Conservation (phyloP, 2,113 vertebrate genomes). For the Lathamus discolor region DNA sequence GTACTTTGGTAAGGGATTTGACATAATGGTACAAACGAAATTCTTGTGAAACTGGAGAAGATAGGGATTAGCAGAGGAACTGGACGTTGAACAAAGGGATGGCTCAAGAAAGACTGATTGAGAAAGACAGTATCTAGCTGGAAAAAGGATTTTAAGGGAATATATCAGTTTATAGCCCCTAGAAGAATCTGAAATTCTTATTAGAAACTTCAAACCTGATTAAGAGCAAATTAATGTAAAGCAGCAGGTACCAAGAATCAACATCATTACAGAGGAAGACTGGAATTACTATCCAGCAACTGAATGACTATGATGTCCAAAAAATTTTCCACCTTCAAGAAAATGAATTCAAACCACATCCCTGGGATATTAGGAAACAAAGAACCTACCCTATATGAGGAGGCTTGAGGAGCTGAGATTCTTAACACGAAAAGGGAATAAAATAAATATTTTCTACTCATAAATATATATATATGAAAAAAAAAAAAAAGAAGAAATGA, state of each 20-base stretch:
- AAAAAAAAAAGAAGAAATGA: neutral
- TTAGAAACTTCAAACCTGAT: neutral
- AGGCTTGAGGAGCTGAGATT: neutral
- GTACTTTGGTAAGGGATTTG: neutral
- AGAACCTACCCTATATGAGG: neutral
- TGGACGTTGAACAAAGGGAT: neutral
- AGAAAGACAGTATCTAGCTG: neutral
- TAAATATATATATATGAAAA: neutral
- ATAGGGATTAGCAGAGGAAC: neutral
- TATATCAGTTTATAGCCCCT: neutral
- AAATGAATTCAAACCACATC: neutral
- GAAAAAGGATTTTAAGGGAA: neutral
- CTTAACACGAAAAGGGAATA: neutral
- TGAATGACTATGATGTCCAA: neutral
- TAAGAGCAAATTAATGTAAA: neutral
- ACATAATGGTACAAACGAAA: neutral
- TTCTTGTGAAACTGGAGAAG: slow-evolving; percentile 14
- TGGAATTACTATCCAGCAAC: neutral
- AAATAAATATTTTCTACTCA: neutral
- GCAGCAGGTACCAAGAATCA: neutral
- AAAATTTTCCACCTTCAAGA: neutral
- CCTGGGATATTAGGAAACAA: neutral
- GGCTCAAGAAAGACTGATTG: neutral
- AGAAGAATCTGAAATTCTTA: neutral
- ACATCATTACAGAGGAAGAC: neutral